Percentiles rank a stretch among this genome's conserved stretches.
Conservation (phyloP, 2,113 vertebrate species). For the Lontra canadensis region DNA sequence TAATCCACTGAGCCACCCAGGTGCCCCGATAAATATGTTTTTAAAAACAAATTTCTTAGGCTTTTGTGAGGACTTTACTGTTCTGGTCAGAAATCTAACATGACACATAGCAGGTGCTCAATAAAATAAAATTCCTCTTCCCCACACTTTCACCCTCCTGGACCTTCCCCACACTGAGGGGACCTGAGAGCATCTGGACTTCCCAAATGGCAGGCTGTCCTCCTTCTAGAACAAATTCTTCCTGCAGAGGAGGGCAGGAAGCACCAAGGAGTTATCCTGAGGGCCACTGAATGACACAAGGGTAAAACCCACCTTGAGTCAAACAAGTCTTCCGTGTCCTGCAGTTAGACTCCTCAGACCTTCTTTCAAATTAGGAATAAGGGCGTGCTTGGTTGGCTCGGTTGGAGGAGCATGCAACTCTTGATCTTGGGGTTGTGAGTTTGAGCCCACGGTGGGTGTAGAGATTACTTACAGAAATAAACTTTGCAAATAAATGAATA, state of each 20-base stretch:
- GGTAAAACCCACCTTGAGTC: background rate
- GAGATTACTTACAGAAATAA: background rate
- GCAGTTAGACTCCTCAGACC: background rate
- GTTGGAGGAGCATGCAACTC: background rate
- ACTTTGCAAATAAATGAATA: background rate
- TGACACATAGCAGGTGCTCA: background rate
- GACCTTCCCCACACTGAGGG: background rate
- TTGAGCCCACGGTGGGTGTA: background rate
- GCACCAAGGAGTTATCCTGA: background rate
- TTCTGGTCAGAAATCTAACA: background rate
- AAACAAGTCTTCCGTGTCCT: background rate
- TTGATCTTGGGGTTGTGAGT: background rate
- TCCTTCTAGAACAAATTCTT: background rate
- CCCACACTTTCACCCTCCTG: background rate
- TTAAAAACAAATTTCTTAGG: background rate
- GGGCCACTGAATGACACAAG: background rate
- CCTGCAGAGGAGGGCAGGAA: too few species aligned
- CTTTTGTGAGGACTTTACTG: background rate
- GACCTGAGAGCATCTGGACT: background rate
- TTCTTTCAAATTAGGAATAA: background rate
- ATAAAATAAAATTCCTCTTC: background rate
- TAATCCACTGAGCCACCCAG: too few species aligned
- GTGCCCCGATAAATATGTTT: background rate
- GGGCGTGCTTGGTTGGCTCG: background rate
- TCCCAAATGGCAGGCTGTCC: background rate